Evolutionary conservation across 2,113 vertebrate species (phyloP).

Genomic region (Poecile atricapillus): DNA sequence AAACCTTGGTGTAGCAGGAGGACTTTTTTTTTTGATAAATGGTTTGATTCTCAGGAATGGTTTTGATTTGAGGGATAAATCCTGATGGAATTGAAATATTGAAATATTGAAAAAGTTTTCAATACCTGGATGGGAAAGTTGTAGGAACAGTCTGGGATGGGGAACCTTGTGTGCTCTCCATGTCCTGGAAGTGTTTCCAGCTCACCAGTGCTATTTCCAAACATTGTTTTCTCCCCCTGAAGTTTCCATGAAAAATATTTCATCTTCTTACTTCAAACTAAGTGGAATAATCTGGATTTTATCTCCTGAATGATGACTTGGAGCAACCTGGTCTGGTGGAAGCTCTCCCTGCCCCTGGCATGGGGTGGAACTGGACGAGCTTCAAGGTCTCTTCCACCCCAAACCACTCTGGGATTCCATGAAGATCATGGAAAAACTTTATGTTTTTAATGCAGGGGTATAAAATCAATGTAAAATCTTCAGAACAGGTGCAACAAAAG

Average conservation of each 20-base stretch:
- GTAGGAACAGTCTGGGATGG: background rate
- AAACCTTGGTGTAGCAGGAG: background rate
- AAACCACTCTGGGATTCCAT: background rate
- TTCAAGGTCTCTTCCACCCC: background rate
- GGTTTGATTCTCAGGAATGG: background rate
- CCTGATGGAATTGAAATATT: too few relatives aligned
- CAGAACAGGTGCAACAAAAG: background rate
- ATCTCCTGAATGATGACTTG: background rate
- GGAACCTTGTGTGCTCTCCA: background rate
- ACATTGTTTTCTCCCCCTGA: background rate
- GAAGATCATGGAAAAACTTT: background rate
- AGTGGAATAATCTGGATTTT: background rate
- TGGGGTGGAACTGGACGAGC: background rate
- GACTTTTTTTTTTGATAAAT: background rate
- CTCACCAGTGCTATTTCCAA: background rate
- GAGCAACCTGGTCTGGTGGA: background rate
- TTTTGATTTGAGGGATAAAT: background rate
- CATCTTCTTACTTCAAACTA: background rate
- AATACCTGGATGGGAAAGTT: background rate
- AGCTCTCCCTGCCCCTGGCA: background rate
- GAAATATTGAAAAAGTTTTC: too few relatives aligned
- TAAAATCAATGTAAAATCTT: constrained; percentile 47
- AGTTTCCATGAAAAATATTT: background rate
- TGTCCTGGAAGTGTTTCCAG: background rate
- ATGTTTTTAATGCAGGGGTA: background rate